Conservation (phyloP, 2,797 vertebrate genomes). For the Hybognathus amarus region DNA sequence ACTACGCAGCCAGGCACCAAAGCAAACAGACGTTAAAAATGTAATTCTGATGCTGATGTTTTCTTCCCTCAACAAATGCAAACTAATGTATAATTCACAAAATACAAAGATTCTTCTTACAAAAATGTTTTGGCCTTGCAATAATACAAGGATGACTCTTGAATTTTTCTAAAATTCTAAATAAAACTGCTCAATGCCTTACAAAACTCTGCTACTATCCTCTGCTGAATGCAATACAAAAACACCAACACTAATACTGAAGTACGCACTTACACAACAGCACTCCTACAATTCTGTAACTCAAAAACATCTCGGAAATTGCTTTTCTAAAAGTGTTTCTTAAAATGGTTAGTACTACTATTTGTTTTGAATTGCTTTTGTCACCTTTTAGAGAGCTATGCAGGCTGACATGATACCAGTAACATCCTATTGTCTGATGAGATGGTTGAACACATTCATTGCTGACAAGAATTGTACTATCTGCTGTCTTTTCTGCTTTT, state of each 20-base stretch:
- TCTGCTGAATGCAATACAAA: neutral
- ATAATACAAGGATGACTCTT: neutral
- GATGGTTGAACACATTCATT: neutral
- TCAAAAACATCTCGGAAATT: neutral
- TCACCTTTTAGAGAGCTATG: slow-evolving; percentile 5
- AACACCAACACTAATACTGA: neutral
- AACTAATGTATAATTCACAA: neutral
- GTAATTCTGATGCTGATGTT: neutral
- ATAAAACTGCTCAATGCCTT: too few relatives aligned
- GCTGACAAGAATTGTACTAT: neutral
- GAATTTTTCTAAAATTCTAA: neutral
- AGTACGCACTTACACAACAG: neutral
- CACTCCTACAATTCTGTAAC: neutral
- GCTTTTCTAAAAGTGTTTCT: neutral
- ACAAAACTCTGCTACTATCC: too few relatives aligned
- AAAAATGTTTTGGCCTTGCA: neutral
- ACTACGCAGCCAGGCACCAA: neutral
- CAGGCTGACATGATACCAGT: neutral
- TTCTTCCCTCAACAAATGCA: neutral
- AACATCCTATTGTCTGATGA: neutral
- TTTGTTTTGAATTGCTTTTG: slow-evolving; percentile 7
- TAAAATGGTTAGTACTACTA: neutral
- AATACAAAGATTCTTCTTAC: neutral
- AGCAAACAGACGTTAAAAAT: neutral
- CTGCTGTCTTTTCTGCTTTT: neutral